Evolutionary conservation across 1,140 invertebrate genomes (phyloP).

Genomic region (Battus philenor): DNA sequence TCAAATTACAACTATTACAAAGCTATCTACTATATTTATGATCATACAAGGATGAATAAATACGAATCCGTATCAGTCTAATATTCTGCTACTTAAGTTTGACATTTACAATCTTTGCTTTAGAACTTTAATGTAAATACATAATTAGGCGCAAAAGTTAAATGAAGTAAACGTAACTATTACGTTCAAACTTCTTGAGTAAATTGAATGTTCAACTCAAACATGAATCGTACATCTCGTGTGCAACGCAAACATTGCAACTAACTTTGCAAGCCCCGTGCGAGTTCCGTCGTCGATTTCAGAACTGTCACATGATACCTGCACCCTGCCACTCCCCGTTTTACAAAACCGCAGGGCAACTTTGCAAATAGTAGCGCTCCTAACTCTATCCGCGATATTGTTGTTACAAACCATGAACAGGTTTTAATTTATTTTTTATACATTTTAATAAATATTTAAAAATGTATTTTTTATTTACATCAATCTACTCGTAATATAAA

Average conservation of each 20-base stretch:
- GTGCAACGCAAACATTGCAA: constrained; percentile 8
- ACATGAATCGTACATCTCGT: constrained; percentile 1
- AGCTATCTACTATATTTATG: no score
- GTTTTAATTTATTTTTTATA: no score
- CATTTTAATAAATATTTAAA: no score
- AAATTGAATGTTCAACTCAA: constrained; percentile 16
- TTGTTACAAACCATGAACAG: no score
- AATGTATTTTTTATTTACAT: no score
- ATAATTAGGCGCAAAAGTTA: neutral
- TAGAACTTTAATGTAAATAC: neutral
- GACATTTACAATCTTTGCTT: no score
- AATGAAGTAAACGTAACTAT: constrained; percentile 1
- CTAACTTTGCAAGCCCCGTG: constrained; percentile 20
- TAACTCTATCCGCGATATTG: constrained; percentile 7
- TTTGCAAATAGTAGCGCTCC: constrained; percentile 30
- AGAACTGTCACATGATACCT: constrained; percentile 43
- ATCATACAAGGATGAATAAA: no score
- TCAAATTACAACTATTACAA: no score
- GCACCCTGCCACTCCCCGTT: constrained; percentile 11
- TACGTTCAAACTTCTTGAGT: neutral
- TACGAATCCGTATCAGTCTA: no score
- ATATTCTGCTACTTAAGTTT: no score
- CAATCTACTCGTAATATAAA: no score
- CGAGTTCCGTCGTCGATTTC: constrained; percentile 48
- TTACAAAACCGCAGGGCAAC: constrained; percentile 17